These are phyloP conservation scores for Margaritifera margaritifera DNA, from an alignment of 2,888 invertebrate genomes.

Conservation along the genomic window DNA sequence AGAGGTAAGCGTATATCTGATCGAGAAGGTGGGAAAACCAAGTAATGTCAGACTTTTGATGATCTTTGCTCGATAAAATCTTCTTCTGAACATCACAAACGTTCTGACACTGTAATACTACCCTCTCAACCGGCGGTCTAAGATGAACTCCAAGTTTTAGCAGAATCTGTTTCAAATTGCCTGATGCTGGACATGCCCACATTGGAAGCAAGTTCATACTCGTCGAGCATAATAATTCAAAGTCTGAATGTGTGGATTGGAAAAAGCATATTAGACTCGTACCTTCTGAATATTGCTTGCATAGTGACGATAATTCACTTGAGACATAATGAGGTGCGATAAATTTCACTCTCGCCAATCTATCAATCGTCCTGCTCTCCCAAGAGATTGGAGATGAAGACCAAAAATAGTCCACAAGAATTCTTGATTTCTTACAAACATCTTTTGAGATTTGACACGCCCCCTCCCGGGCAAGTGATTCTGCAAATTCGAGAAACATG, in stretches of 20 bases:
- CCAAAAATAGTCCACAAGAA: slow-evolving; percentile 12
- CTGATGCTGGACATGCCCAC: not conserved
- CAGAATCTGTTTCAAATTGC: not conserved
- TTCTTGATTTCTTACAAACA: slow-evolving; percentile 10
- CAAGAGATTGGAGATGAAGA: not conserved
- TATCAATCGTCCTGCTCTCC: not conserved
- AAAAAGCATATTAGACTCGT: slow-evolving; percentile 1
- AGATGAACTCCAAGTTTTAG: slow-evolving; percentile 15
- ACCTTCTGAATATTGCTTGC: not conserved
- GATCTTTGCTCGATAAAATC: no score
- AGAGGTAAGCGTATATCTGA: not conserved
- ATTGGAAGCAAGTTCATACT: not conserved
- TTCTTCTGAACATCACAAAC: slow-evolving; percentile 13
- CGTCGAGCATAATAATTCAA: slow-evolving; percentile 1
- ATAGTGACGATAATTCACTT: not conserved
- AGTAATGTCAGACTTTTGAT: not conserved
- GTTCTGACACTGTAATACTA: slow-evolving; percentile 28
- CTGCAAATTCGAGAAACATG: slow-evolving; percentile 28
- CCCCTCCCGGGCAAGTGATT: slow-evolving; percentile 10
- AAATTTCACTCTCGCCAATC: not conserved
- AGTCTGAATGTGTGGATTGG: not conserved
- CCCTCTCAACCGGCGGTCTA: slow-evolving; percentile 12
- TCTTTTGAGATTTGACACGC: not conserved
- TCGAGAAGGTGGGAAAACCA: not conserved
- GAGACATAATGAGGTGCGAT: not conserved